Evolutionary conservation across 2,888 invertebrate species (phyloP), one percentile per base, ranked within the genome.

Genomic region (Acleris cristana): DNA sequence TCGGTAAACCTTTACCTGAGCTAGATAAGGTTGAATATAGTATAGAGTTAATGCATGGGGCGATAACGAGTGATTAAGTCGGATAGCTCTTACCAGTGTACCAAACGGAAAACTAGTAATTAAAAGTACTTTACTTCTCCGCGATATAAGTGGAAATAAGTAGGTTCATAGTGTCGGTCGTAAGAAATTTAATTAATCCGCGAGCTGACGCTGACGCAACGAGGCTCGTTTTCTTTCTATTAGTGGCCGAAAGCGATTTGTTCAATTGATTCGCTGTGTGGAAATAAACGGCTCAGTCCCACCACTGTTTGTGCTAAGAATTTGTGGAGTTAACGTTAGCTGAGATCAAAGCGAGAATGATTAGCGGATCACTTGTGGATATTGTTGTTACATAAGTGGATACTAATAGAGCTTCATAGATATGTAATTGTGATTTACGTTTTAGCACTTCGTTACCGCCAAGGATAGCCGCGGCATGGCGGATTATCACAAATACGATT

Each of bases 21-120:
- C 49, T 64, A 14, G 61, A 64, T 84, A 89, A 83, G 83, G 86
- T 75, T 79, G 73, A 82, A 73, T 83, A 82, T 85, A 71, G 76
- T 69, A 55, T 73, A 68, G 69, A 70, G 69, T 61, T 66, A 61
- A 56, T 70, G 70, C 71, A 71, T 71, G 73, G 77, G 76, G 80
- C 79, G 83, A 85, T 82, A 83, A 71, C 77, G 75, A 74, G 80
- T 76, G 83, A 84, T 85, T 86, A 86, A 85, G 82, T 85, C 80
- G 83, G 87, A 87, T 87, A 81, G 84, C 87, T 88, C 89, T 87
- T 88, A 87, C 86, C 86, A 85, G 88, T 87, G 87, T 87, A 79
- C 83, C 82, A 89, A 88, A 89, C 89, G 86, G 89, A 88, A 89
- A 90, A 88, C 84, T 84, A 86, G 89, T 91, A 90, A 90, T 91